Evolutionary conservation across 1,140 invertebrate species (phyloP).

Genomic region (Drosophila sp.): DNA sequence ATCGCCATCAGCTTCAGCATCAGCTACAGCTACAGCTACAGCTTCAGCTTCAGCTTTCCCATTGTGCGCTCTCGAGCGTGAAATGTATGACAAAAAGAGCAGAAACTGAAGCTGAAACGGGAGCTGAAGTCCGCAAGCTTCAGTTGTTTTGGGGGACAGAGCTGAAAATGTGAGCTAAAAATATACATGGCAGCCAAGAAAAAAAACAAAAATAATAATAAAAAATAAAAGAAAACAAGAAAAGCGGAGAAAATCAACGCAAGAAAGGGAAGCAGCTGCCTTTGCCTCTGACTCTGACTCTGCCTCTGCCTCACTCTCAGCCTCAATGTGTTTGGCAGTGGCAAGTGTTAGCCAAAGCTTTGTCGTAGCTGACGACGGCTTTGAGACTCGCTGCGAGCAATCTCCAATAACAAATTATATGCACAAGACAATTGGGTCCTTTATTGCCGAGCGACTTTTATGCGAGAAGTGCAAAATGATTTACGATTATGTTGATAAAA

Average conservation of each 20-base stretch:
- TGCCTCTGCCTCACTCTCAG: too few species aligned
- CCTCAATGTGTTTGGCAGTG: slow-evolving; percentile 9
- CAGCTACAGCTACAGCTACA: neutral
- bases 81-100: slow-evolving; percentile 79
- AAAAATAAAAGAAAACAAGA: slow-evolving; percentile 3
- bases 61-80: slow-evolving; percentile 69
- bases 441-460: slow-evolving; percentile 79
- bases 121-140: neutral
- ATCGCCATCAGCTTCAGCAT: neutral
- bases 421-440: slow-evolving; percentile 78
- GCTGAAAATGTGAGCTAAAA: slow-evolving; percentile 42
- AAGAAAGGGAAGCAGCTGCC: slow-evolving; percentile 28
- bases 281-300: too few species aligned
- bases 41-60: slow-evolving; percentile 18
- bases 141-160: neutral
- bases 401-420: slow-evolving; percentile 83
- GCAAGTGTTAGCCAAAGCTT: slow-evolving; percentile 7
- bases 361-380: slow-evolving; percentile 20
- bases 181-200: slow-evolving; percentile 44
- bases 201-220: neutral
- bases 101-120: slow-evolving; percentile 12
- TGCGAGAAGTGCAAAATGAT: slow-evolving; percentile 83
- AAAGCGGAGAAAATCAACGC: slow-evolving; percentile 46
- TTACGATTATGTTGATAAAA: slow-evolving; percentile 84
- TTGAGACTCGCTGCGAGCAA: slow-evolving; percentile 45